A percentile compares a stretch with the other conserved stretches of the same genome.
Evolutionary conservation across 1,140 invertebrate genomes (phyloP).

Genomic region (Lucilia sericata): DNA sequence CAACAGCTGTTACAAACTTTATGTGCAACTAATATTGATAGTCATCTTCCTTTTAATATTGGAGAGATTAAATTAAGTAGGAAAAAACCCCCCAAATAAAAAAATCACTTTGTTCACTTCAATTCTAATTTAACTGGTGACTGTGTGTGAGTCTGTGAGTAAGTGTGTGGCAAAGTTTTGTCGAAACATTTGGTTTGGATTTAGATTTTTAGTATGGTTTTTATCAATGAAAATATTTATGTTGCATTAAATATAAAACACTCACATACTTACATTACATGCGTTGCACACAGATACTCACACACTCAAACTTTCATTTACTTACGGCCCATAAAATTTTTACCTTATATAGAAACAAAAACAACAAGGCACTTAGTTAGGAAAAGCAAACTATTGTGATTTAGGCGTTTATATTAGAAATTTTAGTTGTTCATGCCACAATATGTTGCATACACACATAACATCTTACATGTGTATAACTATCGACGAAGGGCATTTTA

Average conservation of each 20-base stretch:
- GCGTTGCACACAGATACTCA: background rate
- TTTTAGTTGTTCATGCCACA: background rate
- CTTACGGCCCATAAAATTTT: background rate
- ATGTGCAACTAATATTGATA: too few species aligned
- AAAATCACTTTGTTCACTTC: too few species aligned
- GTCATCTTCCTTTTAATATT: too few species aligned
- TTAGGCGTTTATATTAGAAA: background rate
- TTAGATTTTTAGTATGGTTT: background rate
- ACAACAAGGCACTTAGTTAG: too few species aligned
- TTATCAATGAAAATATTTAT: constrained; percentile 25
- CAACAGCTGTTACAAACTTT: too few species aligned
- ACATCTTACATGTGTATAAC: background rate
- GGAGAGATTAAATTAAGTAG: too few species aligned
- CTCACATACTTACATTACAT: background rate
- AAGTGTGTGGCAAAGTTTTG: too few species aligned
- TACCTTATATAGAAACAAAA: background rate
- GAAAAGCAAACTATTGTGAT: background rate
- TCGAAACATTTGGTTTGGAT: background rate
- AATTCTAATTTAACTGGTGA: too few species aligned
- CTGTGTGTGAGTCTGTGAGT: too few species aligned
- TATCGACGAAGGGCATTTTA: too few species aligned
- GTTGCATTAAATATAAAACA: constrained; percentile 13
- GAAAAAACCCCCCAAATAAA: too few species aligned
- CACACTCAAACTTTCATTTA: background rate
- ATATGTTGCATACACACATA: background rate